A percentile compares a stretch with the other conserved stretches of the same genome.
Evolutionary conservation across 2,113 vertebrate species (phyloP).

Genomic region (Oryctolagus cuniculus): DNA sequence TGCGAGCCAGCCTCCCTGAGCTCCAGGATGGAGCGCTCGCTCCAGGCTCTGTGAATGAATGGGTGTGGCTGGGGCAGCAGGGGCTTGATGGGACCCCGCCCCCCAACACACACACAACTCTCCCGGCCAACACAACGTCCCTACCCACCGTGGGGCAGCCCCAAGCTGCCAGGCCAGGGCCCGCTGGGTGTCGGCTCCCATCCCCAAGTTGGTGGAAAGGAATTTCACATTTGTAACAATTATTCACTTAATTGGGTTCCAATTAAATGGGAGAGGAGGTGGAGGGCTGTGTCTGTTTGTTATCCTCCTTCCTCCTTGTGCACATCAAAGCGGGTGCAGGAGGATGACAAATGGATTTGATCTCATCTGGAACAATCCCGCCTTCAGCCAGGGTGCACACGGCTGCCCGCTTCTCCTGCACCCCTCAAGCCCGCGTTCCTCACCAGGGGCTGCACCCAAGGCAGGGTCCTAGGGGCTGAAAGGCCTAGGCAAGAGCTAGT

Average conservation of each 20-base stretch:
- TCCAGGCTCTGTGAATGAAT: not conserved
- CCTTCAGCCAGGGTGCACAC: not conserved
- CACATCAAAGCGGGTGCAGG: not conserved
- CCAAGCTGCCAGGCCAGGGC: not conserved
- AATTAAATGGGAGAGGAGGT: constrained; percentile 85
- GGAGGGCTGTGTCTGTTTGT: constrained; percentile 62
- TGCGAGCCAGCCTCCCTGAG: not conserved
- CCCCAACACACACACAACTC: too few species aligned
- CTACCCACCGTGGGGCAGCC: not conserved
- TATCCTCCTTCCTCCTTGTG: constrained; percentile 13
- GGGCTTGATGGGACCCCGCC: fast-evolving
- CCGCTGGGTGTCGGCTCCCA: fast-evolving
- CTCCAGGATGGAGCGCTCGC: not conserved
- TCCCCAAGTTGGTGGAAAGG: constrained; percentile 64
- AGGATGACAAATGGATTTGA: not conserved
- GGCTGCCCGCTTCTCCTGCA: not conserved
- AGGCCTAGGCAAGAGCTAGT: not conserved
- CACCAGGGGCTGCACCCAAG: not conserved
- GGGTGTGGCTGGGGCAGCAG: not conserved
- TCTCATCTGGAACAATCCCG: not conserved
- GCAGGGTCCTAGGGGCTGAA: not conserved
- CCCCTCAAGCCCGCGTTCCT: not conserved
- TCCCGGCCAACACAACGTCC: not conserved
- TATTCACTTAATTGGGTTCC: constrained; percentile 89
- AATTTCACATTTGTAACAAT: constrained; percentile 89